Evolutionary conservation across 2,888 invertebrate genomes (phyloP).

Genomic region (Dorcus parallelipipedus): DNA sequence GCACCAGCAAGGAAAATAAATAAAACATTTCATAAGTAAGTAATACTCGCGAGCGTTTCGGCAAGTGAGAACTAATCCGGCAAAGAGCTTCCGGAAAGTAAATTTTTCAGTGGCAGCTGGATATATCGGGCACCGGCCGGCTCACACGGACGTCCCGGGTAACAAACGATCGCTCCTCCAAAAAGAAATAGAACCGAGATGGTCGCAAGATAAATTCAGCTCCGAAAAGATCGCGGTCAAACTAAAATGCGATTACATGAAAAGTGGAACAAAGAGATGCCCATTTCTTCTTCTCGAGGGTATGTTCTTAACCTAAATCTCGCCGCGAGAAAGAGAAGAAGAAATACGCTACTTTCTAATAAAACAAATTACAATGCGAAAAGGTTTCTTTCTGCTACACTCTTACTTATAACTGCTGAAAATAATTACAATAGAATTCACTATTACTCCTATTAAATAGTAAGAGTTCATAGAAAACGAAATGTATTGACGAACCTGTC

Average conservation of each 20-base stretch:
- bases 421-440: too few species aligned
- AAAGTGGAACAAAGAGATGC: conserved; percentile 2
- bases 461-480: too few species aligned
- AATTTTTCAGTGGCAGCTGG: background rate
- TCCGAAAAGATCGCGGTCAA: conserved; percentile 2
- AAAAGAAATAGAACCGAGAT: conserved; percentile 3
- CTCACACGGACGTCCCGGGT: conserved; percentile 1
- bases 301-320: background rate
- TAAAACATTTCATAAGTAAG: conserved; percentile 2
- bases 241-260: conserved; percentile 2
- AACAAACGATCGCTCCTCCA: conserved; percentile 1
- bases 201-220: conserved; percentile 1
- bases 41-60: background rate
- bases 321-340: background rate
- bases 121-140: conserved; percentile 1
- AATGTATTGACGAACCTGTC: too few species aligned
- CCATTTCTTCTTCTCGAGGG: background rate
- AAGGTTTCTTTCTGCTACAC: too few species aligned
- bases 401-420: too few species aligned
- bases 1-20: background rate
- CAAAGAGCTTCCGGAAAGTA: background rate
- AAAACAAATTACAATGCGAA: too few species aligned
- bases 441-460: too few species aligned
- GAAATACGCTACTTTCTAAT: too few species aligned
- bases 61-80: conserved; percentile 3